Conservation (phyloP, 2,888 invertebrate genomes). For the Oxycera nigricornis region DNA sequence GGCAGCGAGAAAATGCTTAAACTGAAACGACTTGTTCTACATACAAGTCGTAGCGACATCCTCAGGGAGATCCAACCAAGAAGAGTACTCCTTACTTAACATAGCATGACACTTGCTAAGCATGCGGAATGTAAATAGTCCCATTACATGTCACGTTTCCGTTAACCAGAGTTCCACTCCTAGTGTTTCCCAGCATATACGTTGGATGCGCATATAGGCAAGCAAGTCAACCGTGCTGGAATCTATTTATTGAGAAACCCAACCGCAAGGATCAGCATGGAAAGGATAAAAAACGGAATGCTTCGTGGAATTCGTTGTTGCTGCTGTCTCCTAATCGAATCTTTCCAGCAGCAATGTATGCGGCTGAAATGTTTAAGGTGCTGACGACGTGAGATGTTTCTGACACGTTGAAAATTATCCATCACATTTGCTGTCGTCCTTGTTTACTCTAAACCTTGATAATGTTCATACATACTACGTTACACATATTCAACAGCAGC, state of each 20-base stretch:
- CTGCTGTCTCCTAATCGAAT: not conserved
- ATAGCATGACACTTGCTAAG: constrained; percentile 32
- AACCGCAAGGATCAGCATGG: constrained; percentile 5
- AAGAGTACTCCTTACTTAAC: constrained; percentile 28
- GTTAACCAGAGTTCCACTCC: not conserved
- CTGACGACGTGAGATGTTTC: not conserved
- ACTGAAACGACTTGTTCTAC: not conserved
- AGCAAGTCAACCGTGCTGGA: not conserved
- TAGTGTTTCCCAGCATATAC: not conserved
- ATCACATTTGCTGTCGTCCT: constrained; percentile 17
- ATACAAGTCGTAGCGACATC: not conserved
- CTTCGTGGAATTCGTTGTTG: not conserved
- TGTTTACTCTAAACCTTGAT: not conserved
- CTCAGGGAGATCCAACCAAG: constrained; percentile 21
- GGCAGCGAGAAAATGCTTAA: not conserved
- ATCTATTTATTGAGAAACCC: constrained; percentile 14
- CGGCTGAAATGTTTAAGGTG: not conserved
- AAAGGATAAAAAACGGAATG: not conserved
- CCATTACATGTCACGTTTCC: constrained; percentile 30
- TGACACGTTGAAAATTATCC: constrained; percentile 37
- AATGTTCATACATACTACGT: not conserved
- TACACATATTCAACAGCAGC: no score
- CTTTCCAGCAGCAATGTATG: not conserved
- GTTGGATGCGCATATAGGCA: not conserved
- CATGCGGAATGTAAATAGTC: constrained; percentile 33